phyloP scores from a whole-genome alignment of 2,888 invertebrate species.

The Philereme transversata region DNA sequence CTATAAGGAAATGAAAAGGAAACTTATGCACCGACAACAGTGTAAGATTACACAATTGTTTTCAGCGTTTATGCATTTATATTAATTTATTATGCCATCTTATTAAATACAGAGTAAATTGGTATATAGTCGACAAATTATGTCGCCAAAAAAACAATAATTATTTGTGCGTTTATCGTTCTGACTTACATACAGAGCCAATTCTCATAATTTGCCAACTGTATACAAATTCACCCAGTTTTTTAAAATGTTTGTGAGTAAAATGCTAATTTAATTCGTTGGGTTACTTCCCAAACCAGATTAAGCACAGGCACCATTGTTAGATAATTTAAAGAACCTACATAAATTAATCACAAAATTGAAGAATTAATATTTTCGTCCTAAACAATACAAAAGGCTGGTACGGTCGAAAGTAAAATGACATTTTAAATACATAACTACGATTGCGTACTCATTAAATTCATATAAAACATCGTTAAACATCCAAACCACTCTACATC shows the following conservation, averaged over 20 bases:
- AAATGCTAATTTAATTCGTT: neutral
- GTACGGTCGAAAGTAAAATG: constrained; percentile 24
- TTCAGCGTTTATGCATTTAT: too few relatives aligned
- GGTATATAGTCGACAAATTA: too few relatives aligned
- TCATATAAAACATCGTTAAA: constrained; percentile 23
- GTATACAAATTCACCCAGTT: too few relatives aligned
- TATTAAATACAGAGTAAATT: too few relatives aligned
- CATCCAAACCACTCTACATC: constrained; percentile 32
- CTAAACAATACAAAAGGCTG: constrained; percentile 5
- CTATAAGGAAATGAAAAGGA: constrained; percentile 17
- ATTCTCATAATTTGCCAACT: too few relatives aligned
- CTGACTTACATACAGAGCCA: too few relatives aligned
- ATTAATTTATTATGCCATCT: too few relatives aligned
- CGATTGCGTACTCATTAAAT: constrained; percentile 28
- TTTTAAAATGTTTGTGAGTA: too few relatives aligned
- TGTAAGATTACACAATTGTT: too few relatives aligned
- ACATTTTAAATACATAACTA: constrained; percentile 24
- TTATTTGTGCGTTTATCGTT: too few relatives aligned
- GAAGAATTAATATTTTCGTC: constrained; percentile 14
- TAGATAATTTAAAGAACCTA: constrained; percentile 5
- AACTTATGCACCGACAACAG: constrained; percentile 12
- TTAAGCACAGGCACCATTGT: neutral
- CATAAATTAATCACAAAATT: constrained; percentile 2
- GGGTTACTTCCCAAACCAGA: neutral
- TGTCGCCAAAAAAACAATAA: too few relatives aligned